Evolutionary conservation across 2,113 vertebrate species (phyloP), one percentile per base, ranked within the genome.

Genomic region (Anser cygnoides): DNA sequence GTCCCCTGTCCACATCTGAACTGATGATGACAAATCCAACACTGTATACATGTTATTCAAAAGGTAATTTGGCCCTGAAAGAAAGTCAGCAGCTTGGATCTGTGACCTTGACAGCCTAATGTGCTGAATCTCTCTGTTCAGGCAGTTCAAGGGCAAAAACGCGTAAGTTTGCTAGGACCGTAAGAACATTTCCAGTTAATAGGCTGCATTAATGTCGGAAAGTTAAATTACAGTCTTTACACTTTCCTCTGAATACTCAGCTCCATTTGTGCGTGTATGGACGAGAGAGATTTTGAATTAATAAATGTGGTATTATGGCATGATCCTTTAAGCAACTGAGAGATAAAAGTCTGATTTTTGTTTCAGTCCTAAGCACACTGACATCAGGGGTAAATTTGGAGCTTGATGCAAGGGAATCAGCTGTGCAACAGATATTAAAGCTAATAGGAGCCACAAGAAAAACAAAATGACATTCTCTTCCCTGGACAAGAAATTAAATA

Each of bases 401-500:
- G 63, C 50, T 59, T 86, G 72, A 95, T 95, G 59, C 79, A 94
- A 76, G 59, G 80, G 75, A 92, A 73, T 94, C 88, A 77, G 71
- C 87, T 75, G 26, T 83, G 52, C 68, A 88, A 66, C 63, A 90
- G 87, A 59, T 52, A 93, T 93, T 92, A 92, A 71, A 82, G 55
- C 59, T 93, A 90, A 85, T 35, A 83, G 71, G 23, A 95, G 67
- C 41, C 88, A 93, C 67, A 86, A 86, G 79, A 77, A 94, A 96
- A 95, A 91, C 71, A 83, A 94, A 90, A 95, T 77, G 0, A 88
- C 59, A 86, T 94, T 94, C n/a, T 94, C 43, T 77, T 85, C 57
- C 68, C 80, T 57, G 75, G 76, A 81, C 43, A 61, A 94, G 49
- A 94, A 94, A 90, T 85, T 96, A 97, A 92, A 91, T 92, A 94